A percentile compares a stretch with the other conserved stretches of the same genome.
Conservation (phyloP, 2,888 invertebrate species). For the Mantis religiosa region DNA sequence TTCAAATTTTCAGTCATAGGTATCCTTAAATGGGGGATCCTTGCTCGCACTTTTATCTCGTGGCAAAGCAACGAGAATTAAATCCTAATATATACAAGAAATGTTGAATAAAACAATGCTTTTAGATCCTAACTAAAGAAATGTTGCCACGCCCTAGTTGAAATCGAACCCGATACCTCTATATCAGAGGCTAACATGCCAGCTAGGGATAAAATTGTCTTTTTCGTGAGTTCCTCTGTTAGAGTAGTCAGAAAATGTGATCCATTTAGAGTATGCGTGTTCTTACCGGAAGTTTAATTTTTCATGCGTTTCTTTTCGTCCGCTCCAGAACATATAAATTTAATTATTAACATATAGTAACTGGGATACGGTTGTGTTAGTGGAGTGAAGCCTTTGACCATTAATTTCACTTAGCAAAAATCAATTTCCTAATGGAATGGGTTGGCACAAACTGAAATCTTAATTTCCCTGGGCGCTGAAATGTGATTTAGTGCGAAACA, state of each 20-base stretch:
- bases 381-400: neutral
- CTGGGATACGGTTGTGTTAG: neutral
- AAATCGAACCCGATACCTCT: no score
- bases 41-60: no score
- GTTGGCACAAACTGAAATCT: neutral
- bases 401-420: neutral
- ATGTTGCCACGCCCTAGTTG: no score
- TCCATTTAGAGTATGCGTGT: neutral
- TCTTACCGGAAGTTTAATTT: neutral
- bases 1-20: no score
- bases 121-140: no score
- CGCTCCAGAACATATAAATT: neutral
- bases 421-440: neutral
- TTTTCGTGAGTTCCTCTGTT: neutral
- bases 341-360: neutral
- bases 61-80: no score
- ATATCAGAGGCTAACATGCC: no score
- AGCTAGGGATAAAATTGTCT: no score
- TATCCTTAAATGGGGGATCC: no score
- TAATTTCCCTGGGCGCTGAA: neutral
- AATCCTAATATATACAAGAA: no score
- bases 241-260: neutral
- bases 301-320: neutral
- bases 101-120: no score
- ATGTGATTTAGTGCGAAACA: neutral